Base-by-base conservation (phyloP, 2,888 invertebrate species). In the Fabriciana adippe region DNA sequence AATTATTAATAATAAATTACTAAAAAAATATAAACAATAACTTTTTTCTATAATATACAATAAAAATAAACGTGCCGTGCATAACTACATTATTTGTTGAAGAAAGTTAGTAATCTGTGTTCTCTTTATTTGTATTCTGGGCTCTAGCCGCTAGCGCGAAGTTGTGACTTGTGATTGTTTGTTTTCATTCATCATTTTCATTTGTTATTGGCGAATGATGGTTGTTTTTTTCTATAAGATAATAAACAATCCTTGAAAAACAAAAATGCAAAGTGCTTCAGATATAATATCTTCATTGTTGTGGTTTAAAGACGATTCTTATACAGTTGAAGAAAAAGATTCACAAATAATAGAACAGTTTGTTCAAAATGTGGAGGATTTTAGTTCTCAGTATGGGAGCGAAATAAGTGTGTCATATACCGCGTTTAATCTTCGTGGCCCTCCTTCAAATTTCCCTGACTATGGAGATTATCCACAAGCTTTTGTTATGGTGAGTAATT, bases 401-500 rank as follows among this genome's bases (percentile, higher is more conserved):
- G 96, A 96, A 85, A 95, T 95, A 71, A 97, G 97, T 89, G 96
- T 97, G 81, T 97, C 97, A 0, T 98, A 98, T 82, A 96, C 97
- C 4, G 97, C 97, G 6, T 94, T 95, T 64, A 98, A 98, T 89
- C 94, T 98, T 67, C 95, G 96, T 63, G 97, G 98, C 11, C 95
- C 96, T 76, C 97, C 97, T 14, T 95, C 95, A 35, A 96, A 96
- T 84, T 98, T 95, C 91, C 98, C 98, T 0, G 95, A 95, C 72
- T 98, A 98, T 86, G 98, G 98, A 18, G 98, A 98, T 84, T 98
- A 96, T 91, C 97, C 97, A 13, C 96, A 97, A 86, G 96, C 97
- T 15, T 98, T 96, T 92, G 96, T 97, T 68, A 96, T 98, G 95
- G 98, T 98, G 92, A 93, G 93, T 53, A 48, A 13, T 26, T 31